Percentiles rank a stretch among this genome's conserved stretches.
Evolutionary conservation across 2,888 invertebrate genomes (phyloP).

Genomic region (Ornithoptera alexandrae): DNA sequence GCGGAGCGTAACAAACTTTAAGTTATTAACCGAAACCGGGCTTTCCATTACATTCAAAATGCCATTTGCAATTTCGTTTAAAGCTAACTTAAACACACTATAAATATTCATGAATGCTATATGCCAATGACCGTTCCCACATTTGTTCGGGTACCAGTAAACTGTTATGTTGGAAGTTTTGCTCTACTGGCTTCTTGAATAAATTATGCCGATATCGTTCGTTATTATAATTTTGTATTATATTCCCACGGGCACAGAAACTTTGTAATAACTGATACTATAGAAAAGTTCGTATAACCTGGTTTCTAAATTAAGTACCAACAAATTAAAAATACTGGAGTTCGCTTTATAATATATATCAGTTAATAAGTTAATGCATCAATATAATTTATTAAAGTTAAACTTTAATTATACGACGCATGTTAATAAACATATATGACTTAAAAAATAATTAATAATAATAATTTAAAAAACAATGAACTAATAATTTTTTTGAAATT

Average conservation of each 20-base stretch:
- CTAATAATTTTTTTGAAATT: too few relatives aligned
- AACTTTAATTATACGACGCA: too few relatives aligned
- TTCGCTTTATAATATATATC: too few relatives aligned
- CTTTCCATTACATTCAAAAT: slow-evolving; percentile 9
- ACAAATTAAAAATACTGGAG: too few relatives aligned
- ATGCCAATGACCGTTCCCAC: slow-evolving; percentile 43
- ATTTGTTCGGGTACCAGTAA: slow-evolving; percentile 44
- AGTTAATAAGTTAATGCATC: too few relatives aligned
- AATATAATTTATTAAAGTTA: too few relatives aligned
- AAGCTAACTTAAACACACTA: slow-evolving; percentile 2
- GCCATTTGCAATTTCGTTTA: slow-evolving; percentile 36
- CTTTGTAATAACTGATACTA: too few relatives aligned
- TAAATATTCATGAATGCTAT: slow-evolving; percentile 58
- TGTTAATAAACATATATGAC: too few relatives aligned
- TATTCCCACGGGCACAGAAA: slow-evolving; percentile 46
- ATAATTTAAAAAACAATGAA: too few relatives aligned
- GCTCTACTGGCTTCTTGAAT: slow-evolving; percentile 62
- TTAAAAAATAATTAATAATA: too few relatives aligned
- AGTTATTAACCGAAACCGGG: slow-evolving; percentile 15
- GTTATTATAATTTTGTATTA: slow-evolving; percentile 28
- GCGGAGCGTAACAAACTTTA: slow-evolving; percentile 5
- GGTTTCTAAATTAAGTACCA: too few relatives aligned
- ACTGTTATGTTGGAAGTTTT: slow-evolving; percentile 62
- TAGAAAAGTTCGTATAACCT: too few relatives aligned
- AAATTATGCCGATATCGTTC: slow-evolving; percentile 52